Evolutionary conservation across 1,140 invertebrate genomes (phyloP), one percentile per base, ranked within the genome.

Genomic region (Drosophila truncata): DNA sequence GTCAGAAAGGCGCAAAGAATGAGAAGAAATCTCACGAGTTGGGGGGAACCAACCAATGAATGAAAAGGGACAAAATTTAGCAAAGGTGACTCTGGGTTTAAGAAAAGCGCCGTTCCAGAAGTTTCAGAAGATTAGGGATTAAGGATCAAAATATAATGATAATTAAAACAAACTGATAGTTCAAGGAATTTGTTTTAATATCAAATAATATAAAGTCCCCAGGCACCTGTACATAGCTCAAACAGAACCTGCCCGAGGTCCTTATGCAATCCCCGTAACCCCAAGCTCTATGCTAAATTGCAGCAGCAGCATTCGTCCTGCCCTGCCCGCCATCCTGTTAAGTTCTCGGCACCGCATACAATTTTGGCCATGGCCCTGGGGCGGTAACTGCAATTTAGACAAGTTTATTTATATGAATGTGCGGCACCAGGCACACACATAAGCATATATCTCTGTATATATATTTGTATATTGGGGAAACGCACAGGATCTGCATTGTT

Each of bases 321-420:
- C 42, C 20, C 41, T 39, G 39, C 7, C 14, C 16, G n/a, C 6
- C 20, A 6, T 20, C 49, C 41, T 6, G 10, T 25, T n/a, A 31
- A 25, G 64, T 67, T 44, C 54, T 70, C 50, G 65, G 65, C 47
- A 66, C 57, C 57, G 69, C 42, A 72, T 46, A 70, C 65, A 58
- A 72, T 72, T 69, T 49, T 72, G 69, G 71, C 70, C 70, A 65
- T 75, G 70, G 59, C 59, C 71, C 70, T 64, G 59, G 18, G 73
- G 58, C 50, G 42, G 71, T 50, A 65, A 41, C 71, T 58, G 73
- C 73, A 66, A 60, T 66, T 76, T 66, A 37, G 72, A 76, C 74
- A 77, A 75, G 71, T 76, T 65, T 75, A 65, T 76, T 58, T 76
- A 78, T 71, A 78, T 63, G 64, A 50, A 61, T 61, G 61, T 62